A percentile compares a stretch with the other conserved stretches of the same genome.
Conservation (phyloP, 2,888 invertebrate genomes). For the Resseliella maxima region DNA sequence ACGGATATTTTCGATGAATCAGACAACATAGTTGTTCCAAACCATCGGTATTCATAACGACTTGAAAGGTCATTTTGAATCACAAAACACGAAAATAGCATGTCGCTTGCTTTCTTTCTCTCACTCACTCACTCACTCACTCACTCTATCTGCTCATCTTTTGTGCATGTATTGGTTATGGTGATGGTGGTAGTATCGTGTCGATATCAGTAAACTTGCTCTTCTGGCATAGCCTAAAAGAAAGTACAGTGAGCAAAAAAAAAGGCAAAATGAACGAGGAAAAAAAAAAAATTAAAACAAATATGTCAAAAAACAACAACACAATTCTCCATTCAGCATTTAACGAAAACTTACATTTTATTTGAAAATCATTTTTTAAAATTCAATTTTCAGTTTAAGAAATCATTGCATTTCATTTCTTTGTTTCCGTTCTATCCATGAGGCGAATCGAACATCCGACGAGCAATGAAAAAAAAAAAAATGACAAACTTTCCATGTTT, state of each 20-base stretch:
- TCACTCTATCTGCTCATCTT: too few species aligned
- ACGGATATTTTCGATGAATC: neutral
- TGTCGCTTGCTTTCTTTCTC: neutral
- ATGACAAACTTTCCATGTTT: conserved; percentile 20
- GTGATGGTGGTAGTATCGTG: too few species aligned
- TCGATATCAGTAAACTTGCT: neutral
- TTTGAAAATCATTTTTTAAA: conserved; percentile 33
- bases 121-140: neutral
- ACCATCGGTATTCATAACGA: neutral
- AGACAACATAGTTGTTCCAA: conserved; percentile 17
- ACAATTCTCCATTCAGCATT: conserved; percentile 9
- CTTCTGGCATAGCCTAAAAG: neutral
- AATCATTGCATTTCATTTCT: conserved; percentile 24
- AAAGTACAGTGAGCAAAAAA: too few species aligned
- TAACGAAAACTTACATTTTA: conserved; percentile 37
- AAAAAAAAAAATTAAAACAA: neutral
- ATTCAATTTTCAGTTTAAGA: conserved; percentile 42
- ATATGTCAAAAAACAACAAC: neutral
- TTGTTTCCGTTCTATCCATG: neutral
- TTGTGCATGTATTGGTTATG: too few species aligned
- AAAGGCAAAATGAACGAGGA: neutral
- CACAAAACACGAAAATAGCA: neutral
- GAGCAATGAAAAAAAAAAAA: neutral
- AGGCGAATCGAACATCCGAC: conserved; percentile 22
- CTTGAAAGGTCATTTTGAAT: conserved; percentile 28